Percentiles rank a stretch among this genome's conserved stretches.
These are phyloP conservation scores for Channa maculata DNA, from an alignment of 2,113 vertebrate species.

Conservation along the genomic window DNA sequence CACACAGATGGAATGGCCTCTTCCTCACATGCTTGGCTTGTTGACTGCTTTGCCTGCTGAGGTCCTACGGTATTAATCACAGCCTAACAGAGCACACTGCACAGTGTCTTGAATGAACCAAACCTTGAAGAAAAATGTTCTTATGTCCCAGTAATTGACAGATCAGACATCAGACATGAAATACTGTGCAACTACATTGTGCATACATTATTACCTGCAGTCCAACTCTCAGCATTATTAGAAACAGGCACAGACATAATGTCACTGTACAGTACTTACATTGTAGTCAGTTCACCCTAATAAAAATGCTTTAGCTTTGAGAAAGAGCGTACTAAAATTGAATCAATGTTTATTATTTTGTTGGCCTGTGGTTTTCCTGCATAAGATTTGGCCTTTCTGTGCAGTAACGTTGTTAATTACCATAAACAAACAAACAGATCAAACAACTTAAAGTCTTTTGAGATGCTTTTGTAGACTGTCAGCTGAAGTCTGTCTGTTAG, in stretches of 20 bases:
- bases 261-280: background rate
- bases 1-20: slow-evolving; percentile 48
- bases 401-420: background rate
- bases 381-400: background rate
- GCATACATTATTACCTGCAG: background rate
- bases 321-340: background rate
- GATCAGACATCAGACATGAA: background rate
- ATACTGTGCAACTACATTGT: background rate
- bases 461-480: slow-evolving; percentile 23
- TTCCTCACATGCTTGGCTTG: slow-evolving; percentile 23
- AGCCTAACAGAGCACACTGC: slow-evolving; percentile 38
- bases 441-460: slow-evolving; percentile 13
- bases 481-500: slow-evolving; percentile 46
- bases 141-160: background rate
- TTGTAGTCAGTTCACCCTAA: background rate
- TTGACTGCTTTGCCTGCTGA: slow-evolving; percentile 23
- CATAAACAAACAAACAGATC: background rate
- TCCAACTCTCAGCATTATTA: background rate
- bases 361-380: background rate
- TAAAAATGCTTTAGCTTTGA: background rate
- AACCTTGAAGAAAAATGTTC: background rate
- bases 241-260: background rate
- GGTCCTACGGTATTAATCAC: slow-evolving; percentile 42
- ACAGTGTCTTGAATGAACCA: slow-evolving; percentile 7
- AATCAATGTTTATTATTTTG: background rate